phyloP scores from a whole-genome alignment of 2,888 invertebrate genomes.

The Serrognathus titanus region DNA sequence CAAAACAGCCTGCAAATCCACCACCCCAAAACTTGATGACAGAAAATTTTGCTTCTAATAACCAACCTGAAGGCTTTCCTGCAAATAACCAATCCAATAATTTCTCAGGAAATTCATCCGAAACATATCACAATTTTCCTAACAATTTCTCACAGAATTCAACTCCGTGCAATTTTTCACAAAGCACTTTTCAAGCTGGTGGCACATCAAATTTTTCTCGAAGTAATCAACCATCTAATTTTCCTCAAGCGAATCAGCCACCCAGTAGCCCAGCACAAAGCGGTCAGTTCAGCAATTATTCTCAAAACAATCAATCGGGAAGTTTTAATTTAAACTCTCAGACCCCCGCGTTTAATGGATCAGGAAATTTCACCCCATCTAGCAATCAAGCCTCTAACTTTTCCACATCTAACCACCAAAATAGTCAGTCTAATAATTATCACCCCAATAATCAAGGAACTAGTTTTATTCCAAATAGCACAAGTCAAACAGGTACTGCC shows the following conservation, averaged over 20 bases:
- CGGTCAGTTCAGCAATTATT: conserved; percentile 4
- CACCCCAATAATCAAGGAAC: conserved; percentile 5
- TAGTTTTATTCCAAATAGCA: conserved; percentile 5
- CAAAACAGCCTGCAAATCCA: no score
- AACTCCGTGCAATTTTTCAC: no score
- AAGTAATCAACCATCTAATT: conserved; percentile 5
- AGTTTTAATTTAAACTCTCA: neutral
- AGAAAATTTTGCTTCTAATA: neutral
- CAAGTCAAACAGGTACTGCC: conserved; percentile 7
- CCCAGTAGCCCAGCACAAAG: neutral
- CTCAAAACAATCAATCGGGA: neutral
- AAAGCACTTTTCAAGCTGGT: neutral
- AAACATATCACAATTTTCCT: no score
- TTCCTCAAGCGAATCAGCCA: conserved; percentile 4
- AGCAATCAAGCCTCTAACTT: conserved; percentile 4
- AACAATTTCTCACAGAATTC: no score
- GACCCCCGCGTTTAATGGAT: neutral
- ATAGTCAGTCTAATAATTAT: neutral
- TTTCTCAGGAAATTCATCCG: neutral
- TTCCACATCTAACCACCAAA: neutral
- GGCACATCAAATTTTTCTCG: neutral
- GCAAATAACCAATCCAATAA: neutral
- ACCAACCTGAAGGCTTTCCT: neutral
- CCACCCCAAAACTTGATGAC: no score
- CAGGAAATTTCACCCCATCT: neutral